Conservation (phyloP, 2,888 invertebrate species). For the Callosobruchus maculatus region DNA sequence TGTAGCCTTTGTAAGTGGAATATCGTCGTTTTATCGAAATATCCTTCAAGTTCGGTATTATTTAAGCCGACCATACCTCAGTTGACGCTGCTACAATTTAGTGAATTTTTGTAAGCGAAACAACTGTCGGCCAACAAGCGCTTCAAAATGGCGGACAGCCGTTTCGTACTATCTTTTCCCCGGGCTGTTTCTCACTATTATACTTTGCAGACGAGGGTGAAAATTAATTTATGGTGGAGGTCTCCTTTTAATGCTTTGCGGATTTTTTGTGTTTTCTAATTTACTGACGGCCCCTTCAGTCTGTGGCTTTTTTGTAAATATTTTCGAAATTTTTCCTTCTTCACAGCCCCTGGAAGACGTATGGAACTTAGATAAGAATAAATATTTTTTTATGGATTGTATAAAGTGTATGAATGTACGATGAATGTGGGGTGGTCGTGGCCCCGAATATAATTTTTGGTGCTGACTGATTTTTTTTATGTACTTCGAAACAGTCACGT, state of each 20-base stretch:
- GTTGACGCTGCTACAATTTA: background rate
- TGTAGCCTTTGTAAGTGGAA: background rate
- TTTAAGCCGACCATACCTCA: background rate
- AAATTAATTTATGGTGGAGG: constrained; percentile 42
- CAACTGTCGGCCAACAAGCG: background rate
- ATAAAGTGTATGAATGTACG: constrained; percentile 48
- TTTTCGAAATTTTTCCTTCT: constrained; percentile 26
- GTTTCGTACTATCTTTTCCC: constrained; percentile 47
- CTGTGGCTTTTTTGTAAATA: constrained; percentile 38
- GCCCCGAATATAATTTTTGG: constrained; percentile 38
- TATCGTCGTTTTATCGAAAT: background rate
- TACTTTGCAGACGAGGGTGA: constrained; percentile 40
- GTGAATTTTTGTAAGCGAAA: constrained; percentile 1
- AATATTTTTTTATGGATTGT: constrained; percentile 45
- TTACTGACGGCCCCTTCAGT: constrained; percentile 31
- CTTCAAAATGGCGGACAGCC: constrained; percentile 21
- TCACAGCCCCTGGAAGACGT: constrained; percentile 48
- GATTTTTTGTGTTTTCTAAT: constrained; percentile 12
- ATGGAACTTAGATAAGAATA: constrained; percentile 26
- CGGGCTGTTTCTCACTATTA: constrained; percentile 38
- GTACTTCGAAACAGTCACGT: constrained; percentile 40
- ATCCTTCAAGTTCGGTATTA: background rate
- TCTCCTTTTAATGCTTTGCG: constrained; percentile 13
- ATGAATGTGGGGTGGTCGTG: constrained; percentile 35
- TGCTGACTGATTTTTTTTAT: constrained; percentile 47